Base-by-base conservation (phyloP, 1,140 invertebrate genomes). In the Pteromalus puparum region DNA sequence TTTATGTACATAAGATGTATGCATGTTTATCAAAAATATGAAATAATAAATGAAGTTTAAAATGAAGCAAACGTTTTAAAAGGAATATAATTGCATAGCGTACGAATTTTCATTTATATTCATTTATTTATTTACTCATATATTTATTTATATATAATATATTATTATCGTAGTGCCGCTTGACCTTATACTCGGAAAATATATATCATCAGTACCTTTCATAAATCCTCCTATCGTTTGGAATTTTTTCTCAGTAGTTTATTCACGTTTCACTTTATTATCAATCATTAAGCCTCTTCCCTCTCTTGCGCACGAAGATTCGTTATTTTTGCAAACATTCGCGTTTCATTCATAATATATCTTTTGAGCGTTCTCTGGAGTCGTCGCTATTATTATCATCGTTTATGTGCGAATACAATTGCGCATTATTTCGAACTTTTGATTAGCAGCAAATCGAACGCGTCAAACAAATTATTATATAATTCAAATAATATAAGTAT, bases 51-150 rank as follows among this genome's bases (percentile, higher is more conserved):
- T 48, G 15, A 48, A 48, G 3, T 46, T 46, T 46, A 13, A 46
- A 13, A 46, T n/a, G 9, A 46, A 46, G 1, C 12, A 9, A 46
- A 89, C 86, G 88, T 90, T 53, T 28, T 46, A 48, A 21, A 28
- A 77, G 24, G 75, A 77, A 61, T 61, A 77, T n/a, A n/a, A 77
- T 61, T 61, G 26, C 26, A 30, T n/a, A 15, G 7, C 13, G 18
- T 61, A 61, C 5, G 12, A 53, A 53, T 53, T 77, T 48, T 34
- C 38, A 42, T 42, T 21, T 73, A 53, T 67, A 89, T 82, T 86
- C 77, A 72, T 67, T 28, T 72, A 73, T 53, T 72, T 30, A 72
- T 28, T 72, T 72, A 72, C 68, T 72, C 18, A 13, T 18, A 75
- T 70, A 72, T 72, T 72, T 86, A 68, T 78, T 83, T 84, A 81